phyloP scores from a whole-genome alignment of 37 sponge, comb jelly and placozoan species.

The Hexactinellida sp. region DNA sequence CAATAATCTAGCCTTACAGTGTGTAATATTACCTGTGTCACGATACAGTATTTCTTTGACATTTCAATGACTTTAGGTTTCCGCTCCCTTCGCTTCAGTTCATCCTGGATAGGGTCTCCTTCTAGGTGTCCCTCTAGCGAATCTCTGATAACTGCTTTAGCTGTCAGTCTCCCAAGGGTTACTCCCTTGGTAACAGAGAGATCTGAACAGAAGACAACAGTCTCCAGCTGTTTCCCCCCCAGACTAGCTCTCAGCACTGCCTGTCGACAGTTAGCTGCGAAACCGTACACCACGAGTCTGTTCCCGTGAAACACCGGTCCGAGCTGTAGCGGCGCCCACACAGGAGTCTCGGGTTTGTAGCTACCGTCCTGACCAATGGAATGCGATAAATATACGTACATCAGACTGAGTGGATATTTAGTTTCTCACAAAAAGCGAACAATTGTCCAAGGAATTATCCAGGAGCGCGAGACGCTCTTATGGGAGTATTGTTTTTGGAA shows the following conservation, averaged over 20 bases:
- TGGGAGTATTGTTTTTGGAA: no score
- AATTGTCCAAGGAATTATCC: no score
- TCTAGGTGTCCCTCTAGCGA: conserved; percentile 75
- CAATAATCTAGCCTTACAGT: no score
- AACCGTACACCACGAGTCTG: conserved; percentile 87
- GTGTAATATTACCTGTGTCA: conserved; percentile 43
- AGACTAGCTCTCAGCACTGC: conserved; percentile 75
- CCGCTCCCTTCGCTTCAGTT: conserved; percentile 66
- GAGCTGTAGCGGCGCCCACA: conserved; percentile 66
- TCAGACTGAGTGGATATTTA: background rate
- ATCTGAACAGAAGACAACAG: conserved; percentile 78
- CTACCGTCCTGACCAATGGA: background rate
- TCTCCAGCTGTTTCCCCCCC: conserved; percentile 71
- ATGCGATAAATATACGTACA: background rate
- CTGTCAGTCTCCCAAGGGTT: conserved; percentile 83
- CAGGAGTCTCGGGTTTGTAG: background rate
- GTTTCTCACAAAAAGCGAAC: no score
- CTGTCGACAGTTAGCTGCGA: conserved; percentile 71
- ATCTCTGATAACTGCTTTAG: conserved; percentile 87
- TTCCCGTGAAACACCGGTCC: conserved; percentile 82
- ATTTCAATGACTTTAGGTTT: conserved; percentile 76
- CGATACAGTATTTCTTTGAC: conserved; percentile 82
- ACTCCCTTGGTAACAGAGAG: conserved; percentile 58
- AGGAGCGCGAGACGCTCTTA: no score
- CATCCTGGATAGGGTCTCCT: conserved; percentile 65